These are phyloP conservation scores for Pelobates cultripes DNA, from an alignment of 2,797 vertebrate genomes.

Conservation along the genomic window DNA sequence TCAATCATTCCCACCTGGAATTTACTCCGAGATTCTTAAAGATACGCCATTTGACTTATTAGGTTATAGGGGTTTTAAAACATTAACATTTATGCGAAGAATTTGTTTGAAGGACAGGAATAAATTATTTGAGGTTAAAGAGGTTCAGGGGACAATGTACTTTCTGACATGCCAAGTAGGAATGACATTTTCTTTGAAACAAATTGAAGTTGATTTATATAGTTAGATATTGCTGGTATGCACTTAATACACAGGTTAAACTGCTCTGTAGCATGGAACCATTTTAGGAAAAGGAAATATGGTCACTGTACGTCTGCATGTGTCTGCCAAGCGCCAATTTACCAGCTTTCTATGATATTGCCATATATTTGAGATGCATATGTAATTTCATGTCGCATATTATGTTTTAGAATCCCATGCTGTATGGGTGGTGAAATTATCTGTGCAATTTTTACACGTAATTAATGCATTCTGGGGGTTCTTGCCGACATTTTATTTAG, in stretches of 20 bases:
- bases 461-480: no score
- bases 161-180: conserved; percentile 28
- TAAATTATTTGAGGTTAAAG: conserved; percentile 27
- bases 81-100: conserved; percentile 6
- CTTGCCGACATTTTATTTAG: no score
- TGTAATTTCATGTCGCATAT: no score
- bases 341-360: no score
- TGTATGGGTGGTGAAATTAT: no score
- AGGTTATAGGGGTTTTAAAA: conserved; percentile 5
- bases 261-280: background rate
- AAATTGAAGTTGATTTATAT: conserved; percentile 15
- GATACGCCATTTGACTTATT: conserved; percentile 25
- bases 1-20: conserved; percentile 36
- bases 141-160: background rate
- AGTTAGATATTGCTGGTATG: conserved; percentile 15
- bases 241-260: background rate
- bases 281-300: background rate
- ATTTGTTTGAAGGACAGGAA: conserved; percentile 22
- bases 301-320: background rate
- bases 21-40: conserved; percentile 8
- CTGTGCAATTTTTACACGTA: no score
- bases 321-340: no score
- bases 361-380: no score
- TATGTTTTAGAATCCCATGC: no score
- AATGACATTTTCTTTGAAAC: conserved; percentile 32